Conservation (phyloP, 2,797 vertebrate species). For the Varecia variegata region DNA sequence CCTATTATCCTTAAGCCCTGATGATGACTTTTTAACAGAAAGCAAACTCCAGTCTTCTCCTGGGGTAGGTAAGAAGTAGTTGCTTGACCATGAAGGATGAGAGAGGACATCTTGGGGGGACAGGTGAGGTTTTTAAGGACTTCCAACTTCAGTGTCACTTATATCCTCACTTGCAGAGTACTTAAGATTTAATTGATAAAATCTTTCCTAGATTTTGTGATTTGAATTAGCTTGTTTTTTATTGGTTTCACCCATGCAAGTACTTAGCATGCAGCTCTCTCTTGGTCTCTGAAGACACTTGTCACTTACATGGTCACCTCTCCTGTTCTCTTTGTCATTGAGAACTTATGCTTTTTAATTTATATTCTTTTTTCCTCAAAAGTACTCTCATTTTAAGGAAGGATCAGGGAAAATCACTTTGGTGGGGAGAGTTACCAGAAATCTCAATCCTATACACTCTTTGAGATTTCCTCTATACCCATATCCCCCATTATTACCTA, state of each 20-base stretch:
- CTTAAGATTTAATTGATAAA: background rate
- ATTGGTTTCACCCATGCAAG: background rate
- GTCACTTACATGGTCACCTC: background rate
- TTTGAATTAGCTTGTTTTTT: background rate
- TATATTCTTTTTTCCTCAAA: background rate
- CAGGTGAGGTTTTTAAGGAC: background rate
- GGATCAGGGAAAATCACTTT: background rate
- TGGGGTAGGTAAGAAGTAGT: background rate
- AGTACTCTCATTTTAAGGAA: background rate
- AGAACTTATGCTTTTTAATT: background rate
- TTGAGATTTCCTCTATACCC: background rate
- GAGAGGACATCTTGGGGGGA: background rate
- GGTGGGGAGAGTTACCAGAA: background rate
- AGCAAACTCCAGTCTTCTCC: background rate
- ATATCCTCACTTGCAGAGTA: background rate
- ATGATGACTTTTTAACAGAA: background rate
- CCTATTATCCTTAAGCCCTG: background rate
- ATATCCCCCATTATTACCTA: background rate
- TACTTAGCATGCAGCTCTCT: background rate
- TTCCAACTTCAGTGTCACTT: background rate
- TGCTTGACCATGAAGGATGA: background rate
- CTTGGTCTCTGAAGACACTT: background rate
- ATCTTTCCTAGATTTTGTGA: background rate
- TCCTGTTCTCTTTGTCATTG: background rate
- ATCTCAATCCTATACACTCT: background rate